phyloP scores from a whole-genome alignment of 2,113 vertebrate genomes.

The Phrynocephalus versicolor region DNA sequence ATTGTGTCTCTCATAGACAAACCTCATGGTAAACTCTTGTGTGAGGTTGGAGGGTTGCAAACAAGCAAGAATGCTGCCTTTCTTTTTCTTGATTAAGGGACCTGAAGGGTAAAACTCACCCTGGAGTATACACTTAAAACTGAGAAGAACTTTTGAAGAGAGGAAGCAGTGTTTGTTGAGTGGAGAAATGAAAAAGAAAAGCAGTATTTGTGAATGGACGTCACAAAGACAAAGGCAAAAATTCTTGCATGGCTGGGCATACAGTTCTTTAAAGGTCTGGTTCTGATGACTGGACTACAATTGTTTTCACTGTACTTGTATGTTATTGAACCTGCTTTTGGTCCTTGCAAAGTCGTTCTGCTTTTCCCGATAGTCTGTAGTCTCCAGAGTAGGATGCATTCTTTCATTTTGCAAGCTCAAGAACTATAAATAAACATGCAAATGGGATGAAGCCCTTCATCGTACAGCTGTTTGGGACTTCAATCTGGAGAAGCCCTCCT shows the following conservation, averaged over 20 bases:
- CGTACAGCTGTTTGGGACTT: background rate
- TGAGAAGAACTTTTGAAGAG: background rate
- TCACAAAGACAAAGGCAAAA: background rate
- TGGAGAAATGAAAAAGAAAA: background rate
- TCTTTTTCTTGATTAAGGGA: background rate
- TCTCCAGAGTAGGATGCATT: constrained; percentile 28
- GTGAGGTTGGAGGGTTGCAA: background rate
- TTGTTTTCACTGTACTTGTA: background rate
- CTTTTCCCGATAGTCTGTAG: constrained; percentile 20
- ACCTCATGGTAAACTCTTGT: background rate
- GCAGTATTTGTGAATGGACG: too few species aligned
- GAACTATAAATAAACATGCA: background rate
- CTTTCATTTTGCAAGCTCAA: background rate
- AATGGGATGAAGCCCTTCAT: too few species aligned
- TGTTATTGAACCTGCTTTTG: background rate
- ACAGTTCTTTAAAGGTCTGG: background rate
- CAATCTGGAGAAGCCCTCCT: background rate
- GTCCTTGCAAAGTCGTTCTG: background rate
- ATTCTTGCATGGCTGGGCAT: background rate
- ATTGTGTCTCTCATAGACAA: background rate
- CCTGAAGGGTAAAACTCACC: background rate
- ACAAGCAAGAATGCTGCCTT: background rate
- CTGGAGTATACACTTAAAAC: background rate
- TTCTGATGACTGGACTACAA: background rate
- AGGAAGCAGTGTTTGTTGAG: background rate